These are phyloP conservation scores for Triplophysa yarkandensis DNA, from an alignment of 2,797 vertebrate genomes.

Conservation along the genomic window DNA sequence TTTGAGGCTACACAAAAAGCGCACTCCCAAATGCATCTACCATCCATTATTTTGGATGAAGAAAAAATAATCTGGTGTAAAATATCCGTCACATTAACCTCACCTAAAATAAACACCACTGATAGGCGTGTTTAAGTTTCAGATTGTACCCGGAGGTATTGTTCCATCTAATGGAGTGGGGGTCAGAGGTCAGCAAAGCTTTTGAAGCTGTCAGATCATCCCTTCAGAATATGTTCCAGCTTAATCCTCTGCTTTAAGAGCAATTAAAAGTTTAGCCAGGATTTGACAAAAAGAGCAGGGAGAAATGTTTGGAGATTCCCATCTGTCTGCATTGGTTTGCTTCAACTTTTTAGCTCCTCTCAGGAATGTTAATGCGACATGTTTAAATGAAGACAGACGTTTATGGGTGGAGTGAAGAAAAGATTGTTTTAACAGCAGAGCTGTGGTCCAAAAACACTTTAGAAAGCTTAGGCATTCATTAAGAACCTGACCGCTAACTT, in stretches of 20 bases:
- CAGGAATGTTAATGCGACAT: slow-evolving; percentile 40
- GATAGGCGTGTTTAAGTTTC: slow-evolving; percentile 3
- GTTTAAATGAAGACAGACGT: slow-evolving; percentile 44
- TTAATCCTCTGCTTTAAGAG: slow-evolving; percentile 79
- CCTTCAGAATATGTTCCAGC: slow-evolving; percentile 71
- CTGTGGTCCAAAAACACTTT: slow-evolving; percentile 14
- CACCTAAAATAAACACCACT: slow-evolving; percentile 10
- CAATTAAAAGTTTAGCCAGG: slow-evolving; percentile 80
- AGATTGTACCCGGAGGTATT: slow-evolving; percentile 45
- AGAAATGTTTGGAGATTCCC: slow-evolving; percentile 70
- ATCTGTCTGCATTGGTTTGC: slow-evolving; percentile 48
- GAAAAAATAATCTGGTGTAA: neutral
- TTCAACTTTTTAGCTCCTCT: slow-evolving; percentile 27
- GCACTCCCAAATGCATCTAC: neutral
- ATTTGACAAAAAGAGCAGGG: slow-evolving; percentile 63
- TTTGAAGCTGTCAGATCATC: slow-evolving; percentile 70
- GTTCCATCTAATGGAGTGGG: slow-evolving; percentile 64
- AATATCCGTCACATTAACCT: neutral
- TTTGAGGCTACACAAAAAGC: slow-evolving; percentile 4
- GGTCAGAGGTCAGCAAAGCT: slow-evolving; percentile 72
- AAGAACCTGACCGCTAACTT: slow-evolving; percentile 48
- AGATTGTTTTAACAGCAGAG: slow-evolving; percentile 37
- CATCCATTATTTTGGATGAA: neutral
- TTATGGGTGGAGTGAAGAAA: slow-evolving; percentile 48
- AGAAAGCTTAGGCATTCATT: slow-evolving; percentile 44